Conservation (phyloP, 2,113 vertebrate genomes). For the Recurvirostra avosetta region DNA sequence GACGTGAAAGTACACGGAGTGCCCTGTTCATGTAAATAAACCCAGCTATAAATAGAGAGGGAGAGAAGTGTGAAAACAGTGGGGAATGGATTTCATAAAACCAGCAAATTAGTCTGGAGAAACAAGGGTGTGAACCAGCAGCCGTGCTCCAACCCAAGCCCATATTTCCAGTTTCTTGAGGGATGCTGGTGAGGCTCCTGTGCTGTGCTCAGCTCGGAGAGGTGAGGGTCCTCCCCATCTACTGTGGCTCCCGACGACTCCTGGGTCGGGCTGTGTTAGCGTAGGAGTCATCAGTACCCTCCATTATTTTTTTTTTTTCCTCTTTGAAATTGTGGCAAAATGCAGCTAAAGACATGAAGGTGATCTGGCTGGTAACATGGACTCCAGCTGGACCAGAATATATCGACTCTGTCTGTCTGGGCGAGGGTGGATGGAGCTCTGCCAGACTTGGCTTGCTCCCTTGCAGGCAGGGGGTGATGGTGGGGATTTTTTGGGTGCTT, state of each 20-base stretch:
- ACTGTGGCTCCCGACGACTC: background rate
- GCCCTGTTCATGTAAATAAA: slow-evolving; percentile 45
- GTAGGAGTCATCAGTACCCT: background rate
- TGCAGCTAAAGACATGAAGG: background rate
- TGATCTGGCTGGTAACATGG: background rate
- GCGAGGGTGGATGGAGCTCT: background rate
- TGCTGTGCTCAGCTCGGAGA: accelerated
- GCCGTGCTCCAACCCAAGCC: slow-evolving; percentile 4
- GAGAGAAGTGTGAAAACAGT: slow-evolving; percentile 69
- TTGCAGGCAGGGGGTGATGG: background rate
- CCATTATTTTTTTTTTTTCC: background rate
- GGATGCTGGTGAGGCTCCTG: background rate
- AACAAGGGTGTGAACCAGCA: slow-evolving; percentile 58
- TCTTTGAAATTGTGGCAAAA: background rate
- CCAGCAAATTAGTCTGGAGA: slow-evolving; percentile 62
- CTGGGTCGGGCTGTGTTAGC: background rate
- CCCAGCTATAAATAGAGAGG: slow-evolving; percentile 64
- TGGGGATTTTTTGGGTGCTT: background rate
- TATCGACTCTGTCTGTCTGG: accelerated
- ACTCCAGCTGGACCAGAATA: background rate
- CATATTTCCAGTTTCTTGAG: slow-evolving; percentile 2
- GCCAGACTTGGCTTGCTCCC: background rate
- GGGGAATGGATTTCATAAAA: slow-evolving; percentile 59
- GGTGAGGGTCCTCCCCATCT: background rate
- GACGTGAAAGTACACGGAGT: slow-evolving; percentile 43